Base-by-base conservation (phyloP, 2,113 vertebrate genomes). In the Amblyornis subalaris region DNA sequence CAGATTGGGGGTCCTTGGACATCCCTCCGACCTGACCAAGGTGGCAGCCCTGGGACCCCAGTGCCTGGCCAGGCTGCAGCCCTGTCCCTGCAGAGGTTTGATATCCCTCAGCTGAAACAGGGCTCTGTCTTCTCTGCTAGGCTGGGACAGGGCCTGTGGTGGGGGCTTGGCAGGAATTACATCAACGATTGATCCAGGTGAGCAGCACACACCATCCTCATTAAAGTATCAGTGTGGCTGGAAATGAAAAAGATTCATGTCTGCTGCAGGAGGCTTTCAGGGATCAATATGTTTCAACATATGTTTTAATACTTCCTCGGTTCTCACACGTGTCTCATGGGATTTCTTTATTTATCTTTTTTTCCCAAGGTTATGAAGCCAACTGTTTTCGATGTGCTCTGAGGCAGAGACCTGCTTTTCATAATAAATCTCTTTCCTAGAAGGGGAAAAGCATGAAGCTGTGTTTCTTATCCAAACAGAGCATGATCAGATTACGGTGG, bases 231-330 rank as follows among this genome's bases (percentile, higher is more conserved):
- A 35, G n/a, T 24, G 33, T 45, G 65, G 66, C 92, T 83, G 78
- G 51, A 35, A 67, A 67, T 47, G 74, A 77, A 73, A 72, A 28
- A 73, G 83, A 92, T 73, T 70, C 95, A 76, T 79, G 38, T 77
- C 77, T 50, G 45, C 83, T 74, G 77, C 77, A 87, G 85, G 81
- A 94, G 79, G 67, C 77, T 87, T 76, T 91, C 62, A 62, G 88
- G 88, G 94, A 96, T 97, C 96, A 95, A 70, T 95, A 96, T 96
- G 97, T 65, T 95, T 79, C 85, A 83, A 74, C 96, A 95, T 96
- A 96, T 95, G 95, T 92, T 96, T 96, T 93, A 95, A 84, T 94
- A 79, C 88, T 92, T 97, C 89, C 91, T 47, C 65, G 38, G 84
- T 51, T 91, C 94, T 93, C 96, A 76, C 82, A 90, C 5, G 57